Evolutionary conservation across 2,888 invertebrate species (phyloP), one percentile per base, ranked within the genome.

Genomic region (Cataglyphis albicans): DNA sequence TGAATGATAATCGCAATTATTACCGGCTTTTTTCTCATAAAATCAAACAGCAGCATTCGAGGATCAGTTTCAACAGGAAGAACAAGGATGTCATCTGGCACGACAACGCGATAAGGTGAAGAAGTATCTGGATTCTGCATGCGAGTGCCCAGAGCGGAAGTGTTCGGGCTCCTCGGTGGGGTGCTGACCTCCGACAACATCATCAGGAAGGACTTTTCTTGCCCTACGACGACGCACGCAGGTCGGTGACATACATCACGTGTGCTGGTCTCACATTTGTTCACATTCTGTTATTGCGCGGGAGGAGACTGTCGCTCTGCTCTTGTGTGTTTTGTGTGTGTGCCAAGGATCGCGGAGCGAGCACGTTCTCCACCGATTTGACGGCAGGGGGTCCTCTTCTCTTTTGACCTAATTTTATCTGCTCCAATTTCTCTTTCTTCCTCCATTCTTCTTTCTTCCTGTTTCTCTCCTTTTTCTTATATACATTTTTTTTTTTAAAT

Each of bases 61-160:
- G 41, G 55, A 75, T 10, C 35, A n/a, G 52, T 3, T 82, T 12
- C 4, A 18, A 52, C 21, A 18, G 3, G 12, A 68, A 72, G 4
- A 21, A 12, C 29, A 57, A 83, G 44, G 38, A 89, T 85, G 89
- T 82, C 83, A 84, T 32, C 57, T 32, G 18, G 32, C 38, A 64
- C 63, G 81, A 67, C 78, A 18, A 75, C 75, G 48, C 52, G 87
- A 84, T 90, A 89, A 89, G 84, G 64, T 48, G 44, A 35, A 7
- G 70, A 75, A 72, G 59, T 35, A 80, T 74, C 59, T 73, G 82
- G 70, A 81, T 81, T 85, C 93, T 92, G 93, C 90, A 93, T 93
- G 93, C 93, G 93, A 91, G 92, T 93, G 72, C 92, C 92, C 84
- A 91, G 92, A 86, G 87, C 90, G 76, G 92, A 93, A 84, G 85